Evolutionary conservation across 1,140 invertebrate species (phyloP).

Genomic region (Sarcophaga peregrina): DNA sequence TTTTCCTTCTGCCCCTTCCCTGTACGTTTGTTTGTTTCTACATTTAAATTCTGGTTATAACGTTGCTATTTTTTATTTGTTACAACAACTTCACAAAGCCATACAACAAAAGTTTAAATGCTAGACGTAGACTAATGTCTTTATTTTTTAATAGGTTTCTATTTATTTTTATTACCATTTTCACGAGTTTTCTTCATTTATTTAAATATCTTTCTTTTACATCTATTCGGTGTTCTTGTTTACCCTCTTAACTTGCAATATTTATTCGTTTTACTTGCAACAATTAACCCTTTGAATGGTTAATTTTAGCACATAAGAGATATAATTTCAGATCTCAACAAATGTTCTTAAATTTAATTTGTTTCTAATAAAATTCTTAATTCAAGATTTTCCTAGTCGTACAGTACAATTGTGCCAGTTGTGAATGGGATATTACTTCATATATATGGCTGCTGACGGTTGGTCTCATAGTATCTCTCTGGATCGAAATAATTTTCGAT

Average conservation of each 20-base stretch:
- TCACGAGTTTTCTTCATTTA: constrained; percentile 19
- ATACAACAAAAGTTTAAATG: neutral
- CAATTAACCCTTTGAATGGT: neutral
- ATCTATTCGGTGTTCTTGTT: neutral
- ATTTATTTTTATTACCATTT: constrained; percentile 28
- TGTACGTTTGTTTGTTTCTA: neutral
- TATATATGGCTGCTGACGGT: no score
- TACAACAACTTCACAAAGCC: neutral
- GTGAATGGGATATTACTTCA: no score
- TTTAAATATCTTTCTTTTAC: neutral
- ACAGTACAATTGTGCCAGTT: no score
- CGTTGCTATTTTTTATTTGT: no score
- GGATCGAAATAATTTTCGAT: no score
- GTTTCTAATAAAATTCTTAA: no score
- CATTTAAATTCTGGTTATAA: neutral
- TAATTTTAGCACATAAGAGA: no score
- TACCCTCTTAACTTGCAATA: neutral
- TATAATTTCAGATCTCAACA: no score
- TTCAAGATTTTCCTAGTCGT: no score
- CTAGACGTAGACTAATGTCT: constrained; percentile 36
- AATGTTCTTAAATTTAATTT: neutral
- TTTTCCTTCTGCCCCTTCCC: neutral
- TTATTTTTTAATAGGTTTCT: constrained; percentile 39
- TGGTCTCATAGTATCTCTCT: no score
- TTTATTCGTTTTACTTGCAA: neutral